A percentile compares a stretch with the other conserved stretches of the same genome.
These are phyloP conservation scores for Xiphorhynchus elegans DNA, from an alignment of 2,113 vertebrate genomes.

Conservation along the genomic window DNA sequence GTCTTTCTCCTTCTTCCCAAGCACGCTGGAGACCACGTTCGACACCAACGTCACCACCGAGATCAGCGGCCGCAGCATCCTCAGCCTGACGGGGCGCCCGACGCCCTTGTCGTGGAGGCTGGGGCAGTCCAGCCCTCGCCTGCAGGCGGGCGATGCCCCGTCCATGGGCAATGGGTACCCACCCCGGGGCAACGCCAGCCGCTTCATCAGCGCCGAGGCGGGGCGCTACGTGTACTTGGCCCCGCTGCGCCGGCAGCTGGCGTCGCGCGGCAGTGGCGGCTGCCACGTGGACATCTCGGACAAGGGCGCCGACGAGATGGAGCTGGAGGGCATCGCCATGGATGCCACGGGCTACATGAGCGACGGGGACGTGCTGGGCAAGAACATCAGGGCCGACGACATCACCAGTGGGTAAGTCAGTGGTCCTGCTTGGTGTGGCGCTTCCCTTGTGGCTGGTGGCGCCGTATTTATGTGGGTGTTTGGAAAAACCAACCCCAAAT, in stretches of 20 bases:
- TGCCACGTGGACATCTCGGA: constrained; percentile 84
- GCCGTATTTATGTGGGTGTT: no score
- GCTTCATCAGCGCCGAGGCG: constrained; percentile 70
- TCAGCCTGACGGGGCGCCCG: constrained; percentile 85
- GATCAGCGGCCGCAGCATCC: constrained; percentile 88
- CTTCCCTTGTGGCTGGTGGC: rapidly evolving
- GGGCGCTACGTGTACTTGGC: constrained; percentile 87
- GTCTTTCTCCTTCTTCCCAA: constrained; percentile 29
- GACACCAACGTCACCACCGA: constrained; percentile 91
- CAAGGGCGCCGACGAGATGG: constrained; percentile 80
- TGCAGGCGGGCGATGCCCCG: constrained; percentile 94
- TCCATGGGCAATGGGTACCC: constrained; percentile 89
- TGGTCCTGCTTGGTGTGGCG: rapidly evolving
- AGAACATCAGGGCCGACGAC: constrained; percentile 90
- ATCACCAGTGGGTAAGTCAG: constrained; percentile 89
- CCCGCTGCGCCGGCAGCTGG: constrained; percentile 87
- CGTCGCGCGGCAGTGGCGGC: constrained; percentile 78
- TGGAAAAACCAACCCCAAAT: neutral
- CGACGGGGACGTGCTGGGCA: constrained; percentile 93
- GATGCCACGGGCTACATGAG: constrained; percentile 97
- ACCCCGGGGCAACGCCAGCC: constrained; percentile 79
- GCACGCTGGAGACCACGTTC: constrained; percentile 94
- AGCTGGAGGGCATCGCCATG: constrained; percentile 83
- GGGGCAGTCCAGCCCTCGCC: constrained; percentile 92
- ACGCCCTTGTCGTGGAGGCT: constrained; percentile 91